Base-by-base conservation (phyloP, 2,797 vertebrate genomes). In the Vultur gryphus region DNA sequence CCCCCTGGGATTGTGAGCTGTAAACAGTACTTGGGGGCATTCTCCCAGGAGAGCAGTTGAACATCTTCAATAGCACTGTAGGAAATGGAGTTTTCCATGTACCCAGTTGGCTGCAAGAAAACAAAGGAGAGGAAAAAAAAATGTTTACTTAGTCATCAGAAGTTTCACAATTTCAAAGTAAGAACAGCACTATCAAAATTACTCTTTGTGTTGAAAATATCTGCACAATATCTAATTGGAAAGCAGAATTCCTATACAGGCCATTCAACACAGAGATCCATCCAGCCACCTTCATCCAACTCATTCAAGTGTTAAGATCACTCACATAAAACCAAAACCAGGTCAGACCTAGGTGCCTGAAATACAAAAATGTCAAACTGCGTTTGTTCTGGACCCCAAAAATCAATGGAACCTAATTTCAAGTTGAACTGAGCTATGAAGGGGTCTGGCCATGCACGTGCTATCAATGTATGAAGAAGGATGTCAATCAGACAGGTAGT, bases 31-130 rank as follows among this genome's bases (percentile, higher is more conserved):
- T 99, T 99, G 13, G 99, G 99, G 86, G 99, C 99, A 5, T 99
- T 99, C 98, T 99, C 99, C 99, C 99, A 99, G 37, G 99, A 99
- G 26, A 99, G 98, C 84, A 99, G 99, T 98, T 99, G 99, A 97
- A 99, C 98, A 41, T 99, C 99, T 97, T 99, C 99, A 90, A 99
- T 99, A 94, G 99, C 98, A 98, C 99, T 99, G 98, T 99, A 99
- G 97, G 99, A 99, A 98, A 99, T 98, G 13, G 99, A 98, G 69
- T 99, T 98, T 98, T 99, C 99, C 99, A 99, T 99, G 98, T 99
- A 99, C 95, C 99, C 99, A 16, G 99, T 99, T 90, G 99, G 99
- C 99, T 99, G 98, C 41, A 93, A 96, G 77, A 92, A 94, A 97
- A 89, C 89, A 97, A 43, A 79, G 44, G 11, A 91, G 55, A 94